phyloP scores from a whole-genome alignment of 2,888 invertebrate species.

The Schrankia costaestrigalis region DNA sequence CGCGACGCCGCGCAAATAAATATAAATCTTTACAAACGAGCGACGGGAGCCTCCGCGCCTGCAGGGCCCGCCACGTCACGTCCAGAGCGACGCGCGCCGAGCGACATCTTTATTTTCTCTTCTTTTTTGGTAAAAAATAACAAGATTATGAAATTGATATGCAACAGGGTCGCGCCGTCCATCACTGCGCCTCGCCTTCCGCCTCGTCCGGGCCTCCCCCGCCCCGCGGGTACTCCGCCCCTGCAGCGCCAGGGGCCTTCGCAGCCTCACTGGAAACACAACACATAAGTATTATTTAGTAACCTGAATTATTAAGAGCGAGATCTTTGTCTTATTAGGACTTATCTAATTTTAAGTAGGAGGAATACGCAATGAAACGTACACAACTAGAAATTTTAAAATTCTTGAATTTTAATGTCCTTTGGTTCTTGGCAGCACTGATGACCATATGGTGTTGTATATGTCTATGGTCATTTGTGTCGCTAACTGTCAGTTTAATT shows the following conservation, averaged over 20 bases:
- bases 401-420: too few relatives aligned
- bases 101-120: constrained; percentile 49
- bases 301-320: too few relatives aligned
- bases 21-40: constrained; percentile 37
- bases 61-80: too few relatives aligned
- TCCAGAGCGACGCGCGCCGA: constrained; percentile 17
- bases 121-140: constrained; percentile 71
- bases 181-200: constrained; percentile 57
- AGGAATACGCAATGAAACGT: too few relatives aligned
- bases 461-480: too few relatives aligned
- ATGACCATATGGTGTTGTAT: too few relatives aligned
- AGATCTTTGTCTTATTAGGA: too few relatives aligned
- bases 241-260: constrained; percentile 41
- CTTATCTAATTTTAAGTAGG: too few relatives aligned
- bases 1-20: constrained; percentile 44
- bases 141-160: constrained; percentile 71
- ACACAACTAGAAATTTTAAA: too few relatives aligned
- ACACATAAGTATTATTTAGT: too few relatives aligned
- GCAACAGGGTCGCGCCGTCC: constrained; percentile 42
- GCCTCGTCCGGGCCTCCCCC: constrained; percentile 36
- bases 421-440: too few relatives aligned
- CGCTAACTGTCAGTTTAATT: too few relatives aligned
- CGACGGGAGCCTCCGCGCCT: constrained; percentile 34
- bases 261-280: constrained; percentile 46
- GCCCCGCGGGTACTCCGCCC: constrained; percentile 20